Percentiles rank a stretch among this genome's conserved stretches.
phyloP scores from a whole-genome alignment of 2,113 vertebrate species.

The Indicator maculatus region DNA sequence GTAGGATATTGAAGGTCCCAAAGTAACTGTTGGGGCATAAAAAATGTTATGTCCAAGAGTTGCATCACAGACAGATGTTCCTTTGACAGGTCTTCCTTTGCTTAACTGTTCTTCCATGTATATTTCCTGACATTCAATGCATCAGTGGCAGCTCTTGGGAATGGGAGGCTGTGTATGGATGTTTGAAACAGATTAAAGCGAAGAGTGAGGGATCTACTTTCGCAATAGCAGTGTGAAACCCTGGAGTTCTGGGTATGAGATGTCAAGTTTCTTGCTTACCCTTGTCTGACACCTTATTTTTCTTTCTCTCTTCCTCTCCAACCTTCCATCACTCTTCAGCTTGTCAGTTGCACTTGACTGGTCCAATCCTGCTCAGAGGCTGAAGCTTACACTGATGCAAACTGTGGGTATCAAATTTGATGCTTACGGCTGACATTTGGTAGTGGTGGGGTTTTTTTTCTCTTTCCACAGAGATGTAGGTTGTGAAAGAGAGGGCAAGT shows the following conservation, averaged over 20 bases:
- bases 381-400: neutral
- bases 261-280: neutral
- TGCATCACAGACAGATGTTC: constrained; percentile 50
- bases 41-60: neutral
- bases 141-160: constrained; percentile 33
- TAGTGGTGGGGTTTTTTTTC: neutral
- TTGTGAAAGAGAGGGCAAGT: constrained; percentile 34
- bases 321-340: neutral
- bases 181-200: constrained; percentile 14
- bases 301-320: neutral
- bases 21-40: constrained; percentile 17
- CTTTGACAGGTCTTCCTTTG: neutral
- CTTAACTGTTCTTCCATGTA: neutral
- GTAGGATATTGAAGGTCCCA: constrained; percentile 33
- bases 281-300: neutral
- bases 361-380: neutral
- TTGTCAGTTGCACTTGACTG: neutral
- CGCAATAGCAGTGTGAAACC: neutral
- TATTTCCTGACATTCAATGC: neutral
- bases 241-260: neutral
- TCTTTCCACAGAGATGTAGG: neutral
- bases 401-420: neutral
- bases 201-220: constrained; percentile 12
- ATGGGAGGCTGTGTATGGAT: neutral
- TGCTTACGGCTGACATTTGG: neutral